Evolutionary conservation across 2,888 invertebrate genomes (phyloP).

Genomic region (Zeuzera pyrina): DNA sequence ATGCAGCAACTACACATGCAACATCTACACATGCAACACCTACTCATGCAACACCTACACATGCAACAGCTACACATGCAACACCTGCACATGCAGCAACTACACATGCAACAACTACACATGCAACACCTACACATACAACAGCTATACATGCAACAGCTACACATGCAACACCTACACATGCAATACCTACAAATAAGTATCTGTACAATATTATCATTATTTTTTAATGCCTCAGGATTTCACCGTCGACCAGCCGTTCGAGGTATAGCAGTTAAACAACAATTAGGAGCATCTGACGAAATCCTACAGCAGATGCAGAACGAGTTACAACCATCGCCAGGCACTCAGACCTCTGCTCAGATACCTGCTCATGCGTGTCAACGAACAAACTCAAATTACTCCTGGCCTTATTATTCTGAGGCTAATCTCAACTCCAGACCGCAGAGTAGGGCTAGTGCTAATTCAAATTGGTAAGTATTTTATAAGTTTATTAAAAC

Average conservation of each 20-base stretch:
- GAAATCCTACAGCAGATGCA: slow-evolving; percentile 88
- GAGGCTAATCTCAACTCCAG: slow-evolving; percentile 68
- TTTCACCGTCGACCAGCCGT: slow-evolving; percentile 92
- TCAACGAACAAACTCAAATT: slow-evolving; percentile 49
- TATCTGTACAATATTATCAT: no score
- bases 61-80: no score
- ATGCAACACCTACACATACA: no score
- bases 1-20: no score
- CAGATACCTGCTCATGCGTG: slow-evolving; percentile 45
- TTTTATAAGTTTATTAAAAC: no score
- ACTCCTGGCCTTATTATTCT: slow-evolving; percentile 79
- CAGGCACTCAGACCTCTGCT: slow-evolving; percentile 30
- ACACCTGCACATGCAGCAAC: no score
- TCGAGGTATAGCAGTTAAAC: slow-evolving; percentile 83
- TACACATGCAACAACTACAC: no score
- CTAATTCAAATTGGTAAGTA: slow-evolving; percentile 50
- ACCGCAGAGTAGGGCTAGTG: slow-evolving; percentile 53
- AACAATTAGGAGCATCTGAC: slow-evolving; percentile 86
- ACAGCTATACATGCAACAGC: no score
- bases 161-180: no score
- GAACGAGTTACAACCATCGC: slow-evolving; percentile 72
- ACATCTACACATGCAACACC: no score
- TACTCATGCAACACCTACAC: no score
- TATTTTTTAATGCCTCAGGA: slow-evolving; percentile 37
- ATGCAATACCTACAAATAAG: no score